Base-by-base conservation (phyloP, 2,888 invertebrate genomes). In the Scaptomyza polygonia region DNA sequence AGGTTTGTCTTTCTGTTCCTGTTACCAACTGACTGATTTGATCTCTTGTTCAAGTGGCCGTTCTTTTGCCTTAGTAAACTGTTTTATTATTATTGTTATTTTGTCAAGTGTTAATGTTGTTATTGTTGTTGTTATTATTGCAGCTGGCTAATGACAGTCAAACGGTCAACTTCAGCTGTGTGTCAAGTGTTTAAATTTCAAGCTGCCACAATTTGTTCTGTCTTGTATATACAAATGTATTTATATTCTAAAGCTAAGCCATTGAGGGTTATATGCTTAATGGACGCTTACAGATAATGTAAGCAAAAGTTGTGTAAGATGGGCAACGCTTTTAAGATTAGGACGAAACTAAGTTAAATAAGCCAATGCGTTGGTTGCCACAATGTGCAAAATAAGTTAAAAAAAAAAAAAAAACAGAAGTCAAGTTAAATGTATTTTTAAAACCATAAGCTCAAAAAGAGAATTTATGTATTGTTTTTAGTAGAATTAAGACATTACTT, bases 81-180 rank as follows among this genome's bases (percentile, higher is more conserved):
- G 72, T 84, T 81, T 73, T 71, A 64, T 67, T 77, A 47, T 53
- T 32, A 30, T 58, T 71, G 61, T 47, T 67, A 29, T 42, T 39
- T 39, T 9, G 11, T 48, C 32, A 48, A 30, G n/a, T 68, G 57
- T 29, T 53, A 43, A 39, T 42, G 21, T 32, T 70, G 32, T 62
- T 58, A 55, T 49, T 63, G 39, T 54, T 54, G 7, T 5, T 45
- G 14, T 11, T 16, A n/a, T 21, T 49, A 25, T 36, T 44, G 42
- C 16, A 40, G 51, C 56, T 51, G 62, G 64, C 86, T 87, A 87
- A 86, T 87, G 87, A 87, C 76, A 85, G 76, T 61, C 76, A 59
- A 81, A 65, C 68, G 53, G 56, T 42, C 63, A 61, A 72, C 66
- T 82, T 70, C 57, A 75, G 34, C 54, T 36, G 45, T 45, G 53